Conservation (phyloP, 2,113 vertebrate species). For the Saguinus midas region DNA sequence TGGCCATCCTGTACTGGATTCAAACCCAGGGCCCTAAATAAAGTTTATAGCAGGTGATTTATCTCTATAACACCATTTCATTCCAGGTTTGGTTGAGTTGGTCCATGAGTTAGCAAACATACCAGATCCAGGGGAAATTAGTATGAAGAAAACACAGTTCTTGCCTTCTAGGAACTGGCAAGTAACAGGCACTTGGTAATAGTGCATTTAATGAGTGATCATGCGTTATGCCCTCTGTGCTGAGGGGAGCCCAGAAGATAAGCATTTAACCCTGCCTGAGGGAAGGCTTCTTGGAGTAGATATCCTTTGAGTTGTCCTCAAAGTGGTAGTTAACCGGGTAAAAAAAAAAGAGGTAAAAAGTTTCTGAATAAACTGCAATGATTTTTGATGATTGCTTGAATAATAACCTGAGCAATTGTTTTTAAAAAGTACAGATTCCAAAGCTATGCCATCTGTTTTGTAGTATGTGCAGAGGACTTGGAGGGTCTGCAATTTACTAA, state of each 20-base stretch:
- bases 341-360: not conserved
- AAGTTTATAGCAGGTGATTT: not conserved
- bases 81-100: not conserved
- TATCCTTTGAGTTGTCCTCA: not conserved
- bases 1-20: not conserved
- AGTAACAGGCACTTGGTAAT: not conserved
- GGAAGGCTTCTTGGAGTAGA: not conserved
- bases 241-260: not conserved
- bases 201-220: not conserved
- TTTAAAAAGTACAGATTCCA: not conserved
- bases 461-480: not conserved
- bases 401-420: not conserved
- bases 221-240: not conserved
- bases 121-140: not conserved
- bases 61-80: not conserved
- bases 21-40: not conserved
- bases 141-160: not conserved
- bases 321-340: not conserved
- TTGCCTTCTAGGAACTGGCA: not conserved
- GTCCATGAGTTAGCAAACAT: not conserved
- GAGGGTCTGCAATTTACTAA: not conserved
- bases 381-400: not conserved
- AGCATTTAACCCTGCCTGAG: no score
- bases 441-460: not conserved
- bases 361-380: not conserved